These are phyloP conservation scores for Thunnus albacares DNA, from an alignment of 2,797 vertebrate species.

Conservation along the genomic window DNA sequence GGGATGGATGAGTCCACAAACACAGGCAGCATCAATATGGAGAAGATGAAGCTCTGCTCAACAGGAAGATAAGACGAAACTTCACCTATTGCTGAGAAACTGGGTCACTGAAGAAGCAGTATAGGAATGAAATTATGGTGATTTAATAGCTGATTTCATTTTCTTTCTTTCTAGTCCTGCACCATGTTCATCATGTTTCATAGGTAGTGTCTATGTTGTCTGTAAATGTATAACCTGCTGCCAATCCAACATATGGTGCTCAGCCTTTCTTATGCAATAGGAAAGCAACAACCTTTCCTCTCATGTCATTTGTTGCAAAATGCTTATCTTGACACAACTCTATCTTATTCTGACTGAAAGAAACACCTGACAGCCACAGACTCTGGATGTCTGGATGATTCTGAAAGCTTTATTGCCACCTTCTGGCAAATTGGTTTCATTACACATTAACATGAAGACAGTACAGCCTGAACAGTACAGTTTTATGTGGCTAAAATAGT, in stretches of 20 bases:
- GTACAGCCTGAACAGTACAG: background rate
- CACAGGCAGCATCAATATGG: conserved; percentile 87
- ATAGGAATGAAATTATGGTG: background rate
- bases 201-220: background rate
- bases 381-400: background rate
- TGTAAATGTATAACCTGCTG: conserved; percentile 5
- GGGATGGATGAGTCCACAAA: conserved; percentile 81
- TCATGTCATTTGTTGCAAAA: background rate
- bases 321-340: background rate
- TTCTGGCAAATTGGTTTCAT: conserved; percentile 27
- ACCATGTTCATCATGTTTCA: background rate
- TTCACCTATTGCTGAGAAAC: background rate
- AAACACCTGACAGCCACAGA: background rate
- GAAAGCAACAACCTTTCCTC: background rate
- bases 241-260: background rate
- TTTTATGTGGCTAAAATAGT: background rate
- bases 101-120: background rate
- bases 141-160: conserved; percentile 9
- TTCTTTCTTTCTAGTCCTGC: background rate
- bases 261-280: background rate
- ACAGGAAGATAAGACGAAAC: conserved; percentile 53
- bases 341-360: background rate
- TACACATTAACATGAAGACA: background rate
- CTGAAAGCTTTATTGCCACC: conserved; percentile 32
- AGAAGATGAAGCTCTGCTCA: conserved; percentile 80